Base-by-base conservation (phyloP, 2,113 vertebrate species). In the Etia nguti region DNA sequence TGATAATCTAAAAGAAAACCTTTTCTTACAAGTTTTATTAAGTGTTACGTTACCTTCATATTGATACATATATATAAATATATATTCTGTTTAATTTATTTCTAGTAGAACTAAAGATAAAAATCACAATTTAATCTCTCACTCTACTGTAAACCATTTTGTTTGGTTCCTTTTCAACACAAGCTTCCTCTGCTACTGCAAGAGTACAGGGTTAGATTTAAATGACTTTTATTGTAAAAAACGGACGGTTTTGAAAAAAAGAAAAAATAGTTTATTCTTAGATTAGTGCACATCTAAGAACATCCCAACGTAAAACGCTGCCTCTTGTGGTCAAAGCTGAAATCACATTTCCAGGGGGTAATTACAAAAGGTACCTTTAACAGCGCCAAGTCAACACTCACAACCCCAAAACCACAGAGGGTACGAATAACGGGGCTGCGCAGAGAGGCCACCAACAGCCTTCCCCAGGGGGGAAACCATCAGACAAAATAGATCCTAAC, bases 331-430 rank as follows among this genome's bases (percentile, higher is more conserved):
- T 50, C 3, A 31, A 52, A 52, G 46, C 24, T 52, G 26, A 13
- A 50, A 18, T 77, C 1, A 13, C 18, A 77, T 1, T 12, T 50
- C 10, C 10, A 12, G 16, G 46, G 26, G 18, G 26, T n/a, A 77
- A 50, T 13, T 77, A 52, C 46, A 50, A 50, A 77, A 31, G 1
- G 16, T 50, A 50, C 16, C 70, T 75, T 75, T 54, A 9, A 86
- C 84, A 88, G 41, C 60, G 89, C 79, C 85, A 20, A 79, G 81
- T 36, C 83, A 89, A 57, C 50, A 0, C 2, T 18, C 24, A 81
- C 29, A 5, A 5, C 13, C 43, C 4, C 13, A n/a, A 54, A 46
- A 9, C 43, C 54, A 4, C 43, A 65, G 36, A 15, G 29, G 36
- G 36, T 10, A 15, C 12, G 5, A 24, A 43, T 31, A 3, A 16